Percentiles rank a stretch among this genome's conserved stretches.
phyloP scores from a whole-genome alignment of 1,140 invertebrate species.

The Oncopeltus fasciatus region DNA sequence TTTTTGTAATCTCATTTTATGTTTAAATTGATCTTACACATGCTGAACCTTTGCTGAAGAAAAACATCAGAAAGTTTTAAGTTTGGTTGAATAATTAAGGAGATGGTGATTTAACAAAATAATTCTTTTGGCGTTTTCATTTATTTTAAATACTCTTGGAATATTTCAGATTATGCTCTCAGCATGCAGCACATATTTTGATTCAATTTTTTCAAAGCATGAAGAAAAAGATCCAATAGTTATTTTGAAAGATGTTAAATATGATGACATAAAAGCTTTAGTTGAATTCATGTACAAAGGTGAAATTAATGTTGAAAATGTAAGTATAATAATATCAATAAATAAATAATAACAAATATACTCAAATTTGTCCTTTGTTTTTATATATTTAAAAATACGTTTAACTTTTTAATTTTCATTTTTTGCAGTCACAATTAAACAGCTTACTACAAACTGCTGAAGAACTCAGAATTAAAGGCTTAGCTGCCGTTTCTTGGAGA shows the following conservation, averaged over 20 bases:
- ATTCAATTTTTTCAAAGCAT: constrained; percentile 72
- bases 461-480: constrained; percentile 76
- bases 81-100: no score
- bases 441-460: constrained; percentile 80
- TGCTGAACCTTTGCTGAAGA: no score
- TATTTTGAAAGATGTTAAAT: constrained; percentile 72
- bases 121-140: no score
- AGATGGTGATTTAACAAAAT: no score
- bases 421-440: constrained; percentile 57
- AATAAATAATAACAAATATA: no score
- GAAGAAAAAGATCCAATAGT: constrained; percentile 74
- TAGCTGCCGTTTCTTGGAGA: constrained; percentile 72
- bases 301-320: constrained; percentile 87
- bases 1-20: no score
- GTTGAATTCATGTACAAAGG: constrained; percentile 92
- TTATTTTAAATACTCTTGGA: constrained; percentile 9
- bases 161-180: constrained; percentile 45
- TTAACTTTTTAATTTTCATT: background rate
- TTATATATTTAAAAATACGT: background rate
- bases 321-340: constrained; percentile 35
- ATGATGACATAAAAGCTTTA: constrained; percentile 66
- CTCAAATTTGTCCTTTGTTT: no score
- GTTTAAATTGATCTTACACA: no score
- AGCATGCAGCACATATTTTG: constrained; percentile 80
- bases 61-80: no score